Conservation (phyloP, 1,140 invertebrate genomes). For the Periplaneta americana region DNA sequence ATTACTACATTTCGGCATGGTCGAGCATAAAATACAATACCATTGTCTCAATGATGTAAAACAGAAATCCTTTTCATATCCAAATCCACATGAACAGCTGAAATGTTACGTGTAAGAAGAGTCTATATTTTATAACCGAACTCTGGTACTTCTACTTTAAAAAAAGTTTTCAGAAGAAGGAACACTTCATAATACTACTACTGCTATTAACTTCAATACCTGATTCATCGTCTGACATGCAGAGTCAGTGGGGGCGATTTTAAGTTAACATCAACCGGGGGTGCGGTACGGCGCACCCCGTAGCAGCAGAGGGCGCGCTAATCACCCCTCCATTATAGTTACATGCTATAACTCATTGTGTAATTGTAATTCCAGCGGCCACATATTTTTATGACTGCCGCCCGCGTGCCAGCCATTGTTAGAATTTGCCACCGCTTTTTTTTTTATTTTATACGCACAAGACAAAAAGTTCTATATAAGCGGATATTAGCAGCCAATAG, state of each 20-base stretch:
- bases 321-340: neutral
- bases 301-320: neutral
- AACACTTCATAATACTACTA: neutral
- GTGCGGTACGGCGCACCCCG: neutral
- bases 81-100: too few species aligned
- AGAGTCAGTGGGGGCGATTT: neutral
- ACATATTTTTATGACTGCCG: neutral
- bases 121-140: too few species aligned
- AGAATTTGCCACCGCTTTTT: neutral
- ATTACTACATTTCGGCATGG: too few species aligned
- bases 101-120: too few species aligned
- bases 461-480: neutral
- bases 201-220: too few species aligned
- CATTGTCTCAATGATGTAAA: too few species aligned
- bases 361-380: neutral
- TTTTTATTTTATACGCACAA: neutral
- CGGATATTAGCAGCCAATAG: neutral
- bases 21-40: too few species aligned
- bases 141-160: too few species aligned
- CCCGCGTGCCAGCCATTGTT: neutral
- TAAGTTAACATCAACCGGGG: neutral
- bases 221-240: too few species aligned
- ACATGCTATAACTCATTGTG: neutral
- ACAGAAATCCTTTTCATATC: too few species aligned
- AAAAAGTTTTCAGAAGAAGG: too few species aligned